Evolutionary conservation across 2,113 vertebrate genomes (phyloP), one percentile per base, ranked within the genome.

Genomic region (Galemys pyrenaicus): DNA sequence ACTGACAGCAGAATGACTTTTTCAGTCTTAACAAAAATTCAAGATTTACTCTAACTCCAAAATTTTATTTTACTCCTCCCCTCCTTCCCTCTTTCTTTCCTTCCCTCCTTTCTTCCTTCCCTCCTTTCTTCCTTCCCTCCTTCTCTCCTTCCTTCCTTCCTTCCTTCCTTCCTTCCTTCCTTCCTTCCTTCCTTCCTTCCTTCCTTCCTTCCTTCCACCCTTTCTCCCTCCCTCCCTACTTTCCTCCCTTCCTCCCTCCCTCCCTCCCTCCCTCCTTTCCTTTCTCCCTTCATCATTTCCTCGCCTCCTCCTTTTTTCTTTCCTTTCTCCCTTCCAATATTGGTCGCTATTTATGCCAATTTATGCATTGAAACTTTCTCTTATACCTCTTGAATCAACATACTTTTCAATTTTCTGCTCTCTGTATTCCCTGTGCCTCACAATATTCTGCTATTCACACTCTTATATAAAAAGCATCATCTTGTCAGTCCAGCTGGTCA

Each of bases 281-380:
- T n/a, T n/a, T n/a, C n/a, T n/a, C n/a, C n/a, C n/a, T n/a, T n/a
- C n/a, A n/a, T n/a, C n/a, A n/a, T n/a, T n/a, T n/a, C n/a, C n/a
- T n/a, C n/a, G n/a, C n/a, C n/a, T n/a, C n/a, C n/a, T n/a, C 41
- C 46, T 26, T 71, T 41, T 20, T 64, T 15, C 2, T 60, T 68
- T 30, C 32, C 30, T 49, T 81, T 6, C 54, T 92, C 74, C 17
- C 20, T 67, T 67, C n/a, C 30, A 28, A 62, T 15, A 35, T 15
- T 32, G n/a, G 9, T 1, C 22, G 19, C 24, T 62, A 12, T 17
- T 65, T 91, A 70, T 91, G 92, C 90, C 87, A 51, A 41, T 68
- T 90, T 93, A 87, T 54, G 28, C 35, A 90, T 2, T 51, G 49
- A 77, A 96, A 77, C 49, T 39, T 9, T 73, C 35, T 80, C 54